Evolutionary conservation across 2,888 invertebrate genomes (phyloP).

Genomic region (Philereme vetulata): DNA sequence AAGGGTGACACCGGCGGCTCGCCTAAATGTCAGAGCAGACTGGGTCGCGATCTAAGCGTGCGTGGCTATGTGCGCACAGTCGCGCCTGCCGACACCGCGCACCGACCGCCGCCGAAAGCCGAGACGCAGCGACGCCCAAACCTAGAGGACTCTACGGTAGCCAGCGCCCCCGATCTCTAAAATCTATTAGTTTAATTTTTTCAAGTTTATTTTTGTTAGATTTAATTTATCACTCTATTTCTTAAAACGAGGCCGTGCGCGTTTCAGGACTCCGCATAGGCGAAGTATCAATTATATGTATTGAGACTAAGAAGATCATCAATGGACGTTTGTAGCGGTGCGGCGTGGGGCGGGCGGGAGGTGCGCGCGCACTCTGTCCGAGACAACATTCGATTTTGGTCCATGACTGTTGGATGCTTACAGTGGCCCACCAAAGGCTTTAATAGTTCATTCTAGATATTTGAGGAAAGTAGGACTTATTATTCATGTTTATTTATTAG

Average conservation of each 20-base stretch:
- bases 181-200: conserved; percentile 10
- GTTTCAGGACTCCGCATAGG: conserved; percentile 46
- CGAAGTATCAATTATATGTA: conserved; percentile 67
- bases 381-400: conserved; percentile 84
- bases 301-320: conserved; percentile 79
- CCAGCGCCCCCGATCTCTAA: conserved; percentile 64
- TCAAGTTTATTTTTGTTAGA: conserved; percentile 3
- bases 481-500: conserved; percentile 32
- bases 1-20: conserved; percentile 72
- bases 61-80: conserved; percentile 76
- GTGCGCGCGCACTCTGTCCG: conserved; percentile 77
- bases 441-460: conserved; percentile 80
- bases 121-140: conserved; percentile 83
- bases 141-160: conserved; percentile 69
- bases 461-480: conserved; percentile 58
- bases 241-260: conserved; percentile 31
- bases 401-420: conserved; percentile 82
- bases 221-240: conserved; percentile 10
- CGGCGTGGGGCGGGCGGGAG: conserved; percentile 67
- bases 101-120: conserved; percentile 71
- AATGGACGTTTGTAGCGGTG: conserved; percentile 77
- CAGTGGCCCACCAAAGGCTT: conserved; percentile 76
- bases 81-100: conserved; percentile 66
- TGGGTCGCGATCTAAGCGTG: conserved; percentile 78
- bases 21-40: conserved; percentile 79